phyloP scores from a whole-genome alignment of 2,888 invertebrate genomes.

The Nesidiocoris tenuis region DNA sequence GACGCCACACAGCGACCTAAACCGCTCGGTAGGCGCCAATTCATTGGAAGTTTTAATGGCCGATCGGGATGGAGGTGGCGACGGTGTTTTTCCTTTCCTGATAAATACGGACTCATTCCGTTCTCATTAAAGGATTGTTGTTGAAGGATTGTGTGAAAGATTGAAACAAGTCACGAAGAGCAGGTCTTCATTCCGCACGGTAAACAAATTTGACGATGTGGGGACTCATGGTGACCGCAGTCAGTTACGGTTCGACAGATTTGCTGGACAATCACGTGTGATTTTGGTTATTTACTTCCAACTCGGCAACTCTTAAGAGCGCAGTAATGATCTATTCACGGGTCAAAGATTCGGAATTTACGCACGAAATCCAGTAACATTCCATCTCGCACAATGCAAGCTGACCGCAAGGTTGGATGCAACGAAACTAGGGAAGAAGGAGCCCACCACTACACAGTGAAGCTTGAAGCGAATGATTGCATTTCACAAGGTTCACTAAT shows the following conservation, averaged over 20 bases:
- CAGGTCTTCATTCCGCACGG: no score
- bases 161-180: no score
- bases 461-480: conserved; percentile 26
- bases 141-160: no score
- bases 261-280: no score
- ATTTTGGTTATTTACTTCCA: no score
- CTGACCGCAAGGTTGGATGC: background rate
- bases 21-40: background rate
- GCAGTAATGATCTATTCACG: background rate
- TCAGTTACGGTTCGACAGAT: no score
- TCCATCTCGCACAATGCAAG: no score
- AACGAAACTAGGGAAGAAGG: background rate
- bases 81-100: background rate
- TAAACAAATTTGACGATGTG: no score
- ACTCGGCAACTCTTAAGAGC: background rate
- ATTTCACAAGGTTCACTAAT: conserved; percentile 33
- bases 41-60: background rate
- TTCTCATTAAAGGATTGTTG: no score
- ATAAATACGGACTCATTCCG: no score
- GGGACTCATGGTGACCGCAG: no score
- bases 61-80: background rate
- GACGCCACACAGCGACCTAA: background rate
- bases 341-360: background rate
- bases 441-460: conserved; percentile 1
- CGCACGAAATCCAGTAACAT: no score